Evolutionary conservation across 2,888 invertebrate genomes (phyloP).

Genomic region (Yponomeuta sedellus): DNA sequence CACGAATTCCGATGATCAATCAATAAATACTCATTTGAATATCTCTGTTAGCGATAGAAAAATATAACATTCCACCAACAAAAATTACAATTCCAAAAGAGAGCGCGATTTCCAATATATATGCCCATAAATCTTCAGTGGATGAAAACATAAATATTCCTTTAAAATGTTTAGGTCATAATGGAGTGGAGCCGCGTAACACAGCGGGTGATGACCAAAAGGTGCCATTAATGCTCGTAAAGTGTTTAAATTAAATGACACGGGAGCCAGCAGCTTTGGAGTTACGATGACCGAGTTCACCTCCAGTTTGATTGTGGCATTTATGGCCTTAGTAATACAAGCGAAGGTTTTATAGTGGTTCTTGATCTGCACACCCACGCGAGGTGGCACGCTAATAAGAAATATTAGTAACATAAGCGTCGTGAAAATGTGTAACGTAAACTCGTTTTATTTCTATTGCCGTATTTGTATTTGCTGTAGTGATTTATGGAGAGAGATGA

Average conservation of each 20-base stretch:
- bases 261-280: background rate
- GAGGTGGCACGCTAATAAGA: background rate
- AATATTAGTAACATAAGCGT: background rate
- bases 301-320: background rate
- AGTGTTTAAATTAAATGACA: conserved; percentile 3
- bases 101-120: background rate
- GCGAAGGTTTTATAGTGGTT: background rate
- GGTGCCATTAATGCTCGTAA: conserved; percentile 1
- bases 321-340: background rate
- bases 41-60: background rate
- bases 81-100: background rate
- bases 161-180: background rate
- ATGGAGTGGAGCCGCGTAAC: background rate
- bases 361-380: background rate
- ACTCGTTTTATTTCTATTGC: background rate
- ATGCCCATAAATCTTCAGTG: background rate
- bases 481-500: background rate
- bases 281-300: background rate
- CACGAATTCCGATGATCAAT: background rate
- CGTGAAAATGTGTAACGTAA: background rate
- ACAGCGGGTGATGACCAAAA: conserved; percentile 2
- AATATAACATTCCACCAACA: background rate
- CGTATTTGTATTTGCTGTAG: background rate
- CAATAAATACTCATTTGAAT: background rate
- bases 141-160: background rate